A percentile compares a stretch with the other conserved stretches of the same genome.
Conservation (phyloP, 2,888 invertebrate genomes). For the Cephus runcator region DNA sequence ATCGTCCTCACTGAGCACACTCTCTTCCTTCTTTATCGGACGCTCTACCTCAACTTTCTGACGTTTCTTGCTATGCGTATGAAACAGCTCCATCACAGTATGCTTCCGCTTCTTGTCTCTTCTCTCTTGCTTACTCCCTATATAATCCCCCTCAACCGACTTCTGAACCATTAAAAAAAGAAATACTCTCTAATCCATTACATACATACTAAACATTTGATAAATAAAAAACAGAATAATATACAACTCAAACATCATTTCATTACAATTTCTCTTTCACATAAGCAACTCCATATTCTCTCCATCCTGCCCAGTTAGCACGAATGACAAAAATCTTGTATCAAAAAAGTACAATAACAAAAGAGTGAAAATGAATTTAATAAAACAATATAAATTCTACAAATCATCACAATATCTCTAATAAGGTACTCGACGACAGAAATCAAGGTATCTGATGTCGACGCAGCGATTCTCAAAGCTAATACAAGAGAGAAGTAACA, state of each 20-base stretch:
- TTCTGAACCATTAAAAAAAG: neutral
- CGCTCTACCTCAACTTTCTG: slow-evolving; percentile 43
- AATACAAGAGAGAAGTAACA: slow-evolving; percentile 26
- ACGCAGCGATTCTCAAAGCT: neutral
- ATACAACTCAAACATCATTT: neutral
- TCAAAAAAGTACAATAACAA: neutral
- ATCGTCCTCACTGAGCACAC: slow-evolving; percentile 17
- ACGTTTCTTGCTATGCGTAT: slow-evolving; percentile 68
- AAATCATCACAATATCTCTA: neutral
- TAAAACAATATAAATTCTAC: neutral
- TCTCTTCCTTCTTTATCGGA: slow-evolving; percentile 14
- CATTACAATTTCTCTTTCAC: neutral
- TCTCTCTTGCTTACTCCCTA: slow-evolving; percentile 75
- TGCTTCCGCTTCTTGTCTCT: slow-evolving; percentile 77
- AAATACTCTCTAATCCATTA: neutral
- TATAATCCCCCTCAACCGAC: slow-evolving; percentile 32
- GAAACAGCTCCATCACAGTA: slow-evolving; percentile 76
- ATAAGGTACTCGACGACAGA: neutral
- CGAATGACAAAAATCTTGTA: neutral
- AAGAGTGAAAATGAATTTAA: neutral
- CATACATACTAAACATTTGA: neutral
- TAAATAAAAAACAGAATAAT: neutral
- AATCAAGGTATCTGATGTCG: neutral
- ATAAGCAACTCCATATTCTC: neutral
- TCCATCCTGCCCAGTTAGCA: neutral